Evolutionary conservation across 2,888 invertebrate species (phyloP).

Genomic region (Folsomia candida): DNA sequence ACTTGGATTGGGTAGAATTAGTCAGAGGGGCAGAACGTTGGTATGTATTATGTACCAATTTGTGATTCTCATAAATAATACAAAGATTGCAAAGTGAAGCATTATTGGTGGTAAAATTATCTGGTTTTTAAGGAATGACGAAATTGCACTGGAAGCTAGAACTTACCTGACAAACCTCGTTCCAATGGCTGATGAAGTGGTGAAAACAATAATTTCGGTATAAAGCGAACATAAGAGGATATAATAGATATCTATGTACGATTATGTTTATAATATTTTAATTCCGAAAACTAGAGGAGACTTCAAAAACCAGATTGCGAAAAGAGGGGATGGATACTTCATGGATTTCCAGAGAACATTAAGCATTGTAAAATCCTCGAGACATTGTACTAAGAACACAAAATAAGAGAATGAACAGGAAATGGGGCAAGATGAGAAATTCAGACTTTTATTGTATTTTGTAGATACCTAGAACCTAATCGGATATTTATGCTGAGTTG

Average conservation of each 20-base stretch:
- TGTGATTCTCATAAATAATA: no score
- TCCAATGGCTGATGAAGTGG: slow-evolving; percentile 37
- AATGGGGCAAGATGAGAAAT: no score
- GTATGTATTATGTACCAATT: no score
- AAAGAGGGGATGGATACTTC: slow-evolving; percentile 45
- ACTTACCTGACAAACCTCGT: slow-evolving; percentile 34
- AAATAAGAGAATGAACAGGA: no score
- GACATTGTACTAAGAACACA: no score
- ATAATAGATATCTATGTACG: not conserved
- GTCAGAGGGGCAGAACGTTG: slow-evolving; percentile 36
- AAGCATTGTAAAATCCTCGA: slow-evolving; percentile 39
- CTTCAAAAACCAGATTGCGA: slow-evolving; percentile 38
- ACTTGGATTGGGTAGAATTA: slow-evolving; percentile 41
- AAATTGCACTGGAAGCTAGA: slow-evolving; percentile 29
- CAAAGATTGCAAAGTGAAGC: no score
- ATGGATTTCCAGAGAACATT: slow-evolving; percentile 43
- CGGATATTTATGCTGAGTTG: slow-evolving; percentile 38
- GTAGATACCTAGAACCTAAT: slow-evolving; percentile 34
- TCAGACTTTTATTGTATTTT: no score
- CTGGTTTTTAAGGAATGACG: slow-evolving; percentile 27
- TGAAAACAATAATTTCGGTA: slow-evolving; percentile 38
- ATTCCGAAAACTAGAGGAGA: slow-evolving; percentile 24
- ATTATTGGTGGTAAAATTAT: no score
- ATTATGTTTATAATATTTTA: not conserved
- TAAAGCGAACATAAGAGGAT: not conserved